Evolutionary conservation across 2,797 vertebrate genomes (phyloP), one percentile per base, ranked within the genome.

Genomic region (Sebastes alutus): DNA sequence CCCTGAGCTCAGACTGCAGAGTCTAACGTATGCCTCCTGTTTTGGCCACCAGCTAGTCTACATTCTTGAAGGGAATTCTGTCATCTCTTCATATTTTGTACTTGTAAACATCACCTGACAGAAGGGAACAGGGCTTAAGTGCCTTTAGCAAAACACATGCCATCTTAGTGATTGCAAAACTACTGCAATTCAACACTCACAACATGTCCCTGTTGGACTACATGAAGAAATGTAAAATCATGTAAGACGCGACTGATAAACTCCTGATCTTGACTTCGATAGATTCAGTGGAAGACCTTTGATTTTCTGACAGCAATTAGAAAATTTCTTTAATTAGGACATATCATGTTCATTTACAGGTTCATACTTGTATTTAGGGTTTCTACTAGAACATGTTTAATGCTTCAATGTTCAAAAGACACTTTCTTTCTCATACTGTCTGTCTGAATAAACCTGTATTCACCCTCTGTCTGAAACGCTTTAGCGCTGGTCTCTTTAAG

Each of bases 81-180:
- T 60, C 76, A 64, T 42, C 49, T 52, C 59, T 25, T 29, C 32
- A 65, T 72, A 58, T 85, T 79, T 80, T 75, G 7, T 79, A 18
- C 64, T 77, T 52, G 62, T 87, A 82, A 78, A 73, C 71, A 72
- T 84, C 84, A 89, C 75, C 80, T 78, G 86, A 92, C 69, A 42
- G 22, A 64, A 64, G 10, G 30, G 54, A 66, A 12, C 13, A 9
- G 14, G 20, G 20, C 25, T 64, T 2, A 38, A 67, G 32, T 54
- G 82, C 73, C 66, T 71, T 72, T 6, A 69, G 77, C 62, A 23
- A 74, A 82, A 62, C 87, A 69, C 78, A 81, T 74, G 73, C 32
- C 27, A 16, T 38, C 13, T 32, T 59, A 83, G 63, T 72, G 74
- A 82, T 72, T 58, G 22, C 11, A 49, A 22, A 25, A 29, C 35